Percentiles rank a stretch among this genome's conserved stretches.
Evolutionary conservation across 2,113 vertebrate genomes (phyloP).

Genomic region (Riparia riparia): DNA sequence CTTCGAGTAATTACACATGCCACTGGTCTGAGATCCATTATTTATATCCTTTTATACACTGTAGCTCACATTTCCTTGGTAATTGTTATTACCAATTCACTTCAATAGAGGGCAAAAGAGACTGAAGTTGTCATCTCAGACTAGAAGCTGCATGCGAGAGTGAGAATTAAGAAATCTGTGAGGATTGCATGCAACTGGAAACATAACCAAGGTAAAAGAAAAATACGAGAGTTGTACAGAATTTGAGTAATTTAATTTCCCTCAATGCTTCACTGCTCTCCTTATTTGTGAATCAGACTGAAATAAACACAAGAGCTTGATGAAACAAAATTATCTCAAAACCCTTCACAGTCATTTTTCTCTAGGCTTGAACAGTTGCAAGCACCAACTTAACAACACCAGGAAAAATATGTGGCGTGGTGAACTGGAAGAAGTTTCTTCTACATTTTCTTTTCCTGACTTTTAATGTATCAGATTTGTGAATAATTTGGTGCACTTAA

Average conservation of each 20-base stretch:
- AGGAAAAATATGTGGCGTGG: not conserved
- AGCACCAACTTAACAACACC: not conserved
- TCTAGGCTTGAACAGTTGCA: not conserved
- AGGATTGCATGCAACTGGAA: conserved; percentile 31
- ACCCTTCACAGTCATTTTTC: not conserved
- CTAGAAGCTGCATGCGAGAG: conserved; percentile 3
- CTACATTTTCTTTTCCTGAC: not conserved
- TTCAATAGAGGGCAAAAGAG: conserved; percentile 79
- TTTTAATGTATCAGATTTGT: not conserved
- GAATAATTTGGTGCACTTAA: not conserved
- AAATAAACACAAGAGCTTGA: not conserved
- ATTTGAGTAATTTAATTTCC: conserved; percentile 47
- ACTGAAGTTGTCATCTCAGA: conserved; percentile 56
- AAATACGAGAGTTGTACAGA: not conserved
- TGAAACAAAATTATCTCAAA: not conserved
- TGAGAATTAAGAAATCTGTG: conserved; percentile 32
- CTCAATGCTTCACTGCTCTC: not conserved
- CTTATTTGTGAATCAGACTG: not conserved
- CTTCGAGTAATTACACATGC: conserved; percentile 55
- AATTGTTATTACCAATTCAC: conserved; percentile 68
- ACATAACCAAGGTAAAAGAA: conserved; percentile 38
- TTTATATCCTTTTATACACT: conserved; percentile 42
- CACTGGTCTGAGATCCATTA: conserved; percentile 59
- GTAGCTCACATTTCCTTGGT: conserved; percentile 35
- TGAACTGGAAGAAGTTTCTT: not conserved